These are phyloP conservation scores for Adelges cooleyi DNA, from an alignment of 1,140 invertebrate genomes.

Conservation along the genomic window DNA sequence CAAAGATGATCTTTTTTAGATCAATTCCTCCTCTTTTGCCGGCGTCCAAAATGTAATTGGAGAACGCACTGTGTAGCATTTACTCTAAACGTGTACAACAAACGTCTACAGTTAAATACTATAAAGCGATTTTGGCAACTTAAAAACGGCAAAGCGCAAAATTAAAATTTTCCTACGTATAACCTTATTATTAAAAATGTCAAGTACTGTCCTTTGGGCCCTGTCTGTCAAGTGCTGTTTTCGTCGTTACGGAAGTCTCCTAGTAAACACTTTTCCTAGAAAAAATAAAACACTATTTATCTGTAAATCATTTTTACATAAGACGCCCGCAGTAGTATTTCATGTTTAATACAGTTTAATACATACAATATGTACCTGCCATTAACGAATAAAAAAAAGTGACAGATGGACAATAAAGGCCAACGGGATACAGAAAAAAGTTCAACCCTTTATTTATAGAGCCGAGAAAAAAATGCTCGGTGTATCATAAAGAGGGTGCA, in stretches of 20 bases:
- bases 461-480: neutral
- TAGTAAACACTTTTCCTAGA: too few species aligned
- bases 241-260: too few species aligned
- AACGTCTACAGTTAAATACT: neutral
- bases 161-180: too few species aligned
- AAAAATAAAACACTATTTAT: too few species aligned
- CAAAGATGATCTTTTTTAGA: neutral
- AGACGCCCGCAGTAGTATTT: too few species aligned
- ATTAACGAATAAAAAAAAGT: too few species aligned
- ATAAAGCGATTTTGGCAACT: constrained; percentile 1
- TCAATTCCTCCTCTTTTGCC: neutral
- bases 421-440: neutral
- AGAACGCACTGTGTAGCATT: neutral
- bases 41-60: constrained; percentile 20
- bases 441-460: constrained; percentile 16
- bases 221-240: too few species aligned
- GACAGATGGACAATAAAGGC: constrained; percentile 14
- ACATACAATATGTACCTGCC: too few species aligned
- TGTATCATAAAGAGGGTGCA: constrained; percentile 11
- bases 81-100: constrained; percentile 13
- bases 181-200: too few species aligned
- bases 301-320: too few species aligned
- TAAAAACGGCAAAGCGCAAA: neutral
- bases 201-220: too few species aligned
- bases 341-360: too few species aligned